Evolutionary conservation across 2,888 invertebrate species (phyloP).

Genomic region (Clostera curtula): DNA sequence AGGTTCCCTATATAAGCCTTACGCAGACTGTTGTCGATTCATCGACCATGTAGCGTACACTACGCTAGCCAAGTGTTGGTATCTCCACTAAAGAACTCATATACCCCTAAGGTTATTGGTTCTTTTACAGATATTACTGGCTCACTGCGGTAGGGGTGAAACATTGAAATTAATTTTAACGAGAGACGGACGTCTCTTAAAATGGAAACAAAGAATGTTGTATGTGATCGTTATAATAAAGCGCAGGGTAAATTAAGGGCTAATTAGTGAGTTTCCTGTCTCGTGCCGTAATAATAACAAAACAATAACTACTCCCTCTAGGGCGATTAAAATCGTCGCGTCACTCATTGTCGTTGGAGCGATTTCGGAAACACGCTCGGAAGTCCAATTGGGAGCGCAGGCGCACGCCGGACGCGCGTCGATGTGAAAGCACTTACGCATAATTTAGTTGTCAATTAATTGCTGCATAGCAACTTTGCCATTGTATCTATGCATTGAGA

Average conservation of each 20-base stretch:
- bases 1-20: too few relatives aligned
- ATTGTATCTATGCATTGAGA: not conserved
- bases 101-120: too few relatives aligned
- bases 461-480: constrained; percentile 22
- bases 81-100: too few relatives aligned
- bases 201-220: too few relatives aligned
- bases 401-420: constrained; percentile 60
- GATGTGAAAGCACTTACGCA: constrained; percentile 57
- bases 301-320: constrained; percentile 63
- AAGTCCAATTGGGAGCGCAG: constrained; percentile 71
- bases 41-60: too few relatives aligned
- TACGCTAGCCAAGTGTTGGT: too few relatives aligned
- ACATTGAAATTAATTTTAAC: too few relatives aligned
- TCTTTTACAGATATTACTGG: too few relatives aligned
- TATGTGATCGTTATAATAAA: constrained; percentile 44
- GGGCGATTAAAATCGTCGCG: constrained; percentile 53
- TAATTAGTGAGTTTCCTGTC: constrained; percentile 72
- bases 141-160: too few relatives aligned
- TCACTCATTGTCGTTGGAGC: constrained; percentile 37
- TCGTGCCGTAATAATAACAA: constrained; percentile 69
- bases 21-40: too few relatives aligned
- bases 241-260: constrained; percentile 54
- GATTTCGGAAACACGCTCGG: constrained; percentile 70
- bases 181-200: too few relatives aligned
- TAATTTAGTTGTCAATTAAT: constrained; percentile 48